These are phyloP conservation scores for Abramis brama DNA, from an alignment of 2,113 vertebrate genomes.

Conservation along the genomic window DNA sequence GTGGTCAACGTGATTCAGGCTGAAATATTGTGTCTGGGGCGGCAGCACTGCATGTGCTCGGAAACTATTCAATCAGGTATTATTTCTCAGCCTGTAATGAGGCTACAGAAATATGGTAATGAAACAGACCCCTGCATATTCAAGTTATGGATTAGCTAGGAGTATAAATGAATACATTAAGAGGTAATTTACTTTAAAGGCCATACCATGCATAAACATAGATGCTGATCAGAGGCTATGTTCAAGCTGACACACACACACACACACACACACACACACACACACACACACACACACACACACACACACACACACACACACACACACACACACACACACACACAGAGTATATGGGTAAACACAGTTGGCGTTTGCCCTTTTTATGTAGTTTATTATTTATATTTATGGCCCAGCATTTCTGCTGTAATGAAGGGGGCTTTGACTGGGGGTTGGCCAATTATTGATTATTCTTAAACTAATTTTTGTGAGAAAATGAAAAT, in stretches of 20 bases:
- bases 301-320: background rate
- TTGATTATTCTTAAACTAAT: background rate
- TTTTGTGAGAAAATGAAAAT: background rate
- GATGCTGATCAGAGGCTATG: constrained; percentile 7
- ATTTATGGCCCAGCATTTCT: constrained; percentile 1
- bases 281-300: background rate
- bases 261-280: too few species aligned
- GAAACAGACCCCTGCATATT: constrained; percentile 34
- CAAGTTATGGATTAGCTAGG: constrained; percentile 21
- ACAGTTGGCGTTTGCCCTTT: constrained; percentile 5
- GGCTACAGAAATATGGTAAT: constrained; percentile 51
- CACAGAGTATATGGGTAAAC: background rate
- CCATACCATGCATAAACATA: constrained; percentile 28
- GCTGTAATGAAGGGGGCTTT: background rate
- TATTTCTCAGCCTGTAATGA: constrained; percentile 38
- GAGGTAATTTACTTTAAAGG: constrained; percentile 40
- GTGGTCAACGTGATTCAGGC: constrained; percentile 16
- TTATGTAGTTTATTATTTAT: background rate
- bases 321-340: too few species aligned
- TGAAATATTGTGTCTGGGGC: constrained; percentile 25
- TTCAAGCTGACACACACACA: background rate
- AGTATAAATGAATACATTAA: constrained; percentile 32
- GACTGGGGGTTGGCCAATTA: background rate
- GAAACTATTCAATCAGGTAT: constrained; percentile 48
- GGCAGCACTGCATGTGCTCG: constrained; percentile 27